These are phyloP conservation scores for Xiphorhynchus elegans DNA, from an alignment of 2,113 vertebrate genomes.

Conservation along the genomic window DNA sequence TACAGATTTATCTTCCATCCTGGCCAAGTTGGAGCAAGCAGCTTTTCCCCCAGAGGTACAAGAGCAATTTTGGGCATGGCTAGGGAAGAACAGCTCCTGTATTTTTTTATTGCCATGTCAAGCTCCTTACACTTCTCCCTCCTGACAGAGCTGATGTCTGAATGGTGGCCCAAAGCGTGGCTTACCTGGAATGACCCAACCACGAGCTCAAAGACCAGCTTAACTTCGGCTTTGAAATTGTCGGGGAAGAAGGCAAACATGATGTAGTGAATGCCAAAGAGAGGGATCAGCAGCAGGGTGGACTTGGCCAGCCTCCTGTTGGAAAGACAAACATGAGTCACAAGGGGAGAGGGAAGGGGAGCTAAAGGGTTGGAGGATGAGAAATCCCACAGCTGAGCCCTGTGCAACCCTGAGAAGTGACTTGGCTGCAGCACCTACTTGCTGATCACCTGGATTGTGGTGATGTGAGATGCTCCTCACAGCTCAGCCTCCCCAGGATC, in stretches of 20 bases:
- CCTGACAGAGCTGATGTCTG: not conserved
- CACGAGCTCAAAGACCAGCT: conserved; percentile 89
- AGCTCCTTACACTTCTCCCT: accelerated
- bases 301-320: conserved; percentile 94
- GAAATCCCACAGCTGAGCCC: not conserved
- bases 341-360: not conserved
- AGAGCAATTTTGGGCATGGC: not conserved
- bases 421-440: not conserved
- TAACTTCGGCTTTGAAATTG: conserved; percentile 83
- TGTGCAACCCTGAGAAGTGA: not conserved
- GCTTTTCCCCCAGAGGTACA: not conserved
- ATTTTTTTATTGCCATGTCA: not conserved
- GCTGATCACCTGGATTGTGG: not conserved
- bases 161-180: not conserved
- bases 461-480: no score
- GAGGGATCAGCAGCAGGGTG: conserved; percentile 94
- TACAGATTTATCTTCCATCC: not conserved
- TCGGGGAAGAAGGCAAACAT: conserved; percentile 95
- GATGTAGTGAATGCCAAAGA: conserved; percentile 95
- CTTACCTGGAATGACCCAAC: conserved; percentile 95
- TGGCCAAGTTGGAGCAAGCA: not conserved
- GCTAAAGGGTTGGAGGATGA: not conserved
- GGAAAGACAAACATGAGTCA: conserved; percentile 6
- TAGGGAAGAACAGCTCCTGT: not conserved
- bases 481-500: not conserved